Conservation (phyloP, 2,888 invertebrate genomes). For the Synergus itoensis region DNA sequence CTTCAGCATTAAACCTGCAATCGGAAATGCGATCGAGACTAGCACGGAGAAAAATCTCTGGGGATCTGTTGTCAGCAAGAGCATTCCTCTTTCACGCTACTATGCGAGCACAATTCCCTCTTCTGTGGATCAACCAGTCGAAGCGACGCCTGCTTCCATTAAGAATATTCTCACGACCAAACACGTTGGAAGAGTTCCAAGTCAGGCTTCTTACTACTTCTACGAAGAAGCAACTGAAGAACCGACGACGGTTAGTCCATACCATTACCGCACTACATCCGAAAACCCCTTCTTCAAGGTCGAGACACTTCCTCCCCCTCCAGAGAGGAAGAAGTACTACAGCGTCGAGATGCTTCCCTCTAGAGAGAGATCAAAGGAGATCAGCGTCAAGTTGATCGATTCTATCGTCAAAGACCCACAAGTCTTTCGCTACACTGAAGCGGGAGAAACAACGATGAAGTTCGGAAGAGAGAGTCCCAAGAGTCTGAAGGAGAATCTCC, state of each 20-base stretch:
- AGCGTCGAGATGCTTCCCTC: conserved; percentile 55
- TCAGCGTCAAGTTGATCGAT: conserved; percentile 66
- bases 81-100: conserved; percentile 82
- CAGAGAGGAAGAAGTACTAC: conserved; percentile 56
- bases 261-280: conserved; percentile 66
- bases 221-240: conserved; percentile 81
- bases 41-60: conserved; percentile 74
- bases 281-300: conserved; percentile 62
- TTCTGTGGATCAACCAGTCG: conserved; percentile 65
- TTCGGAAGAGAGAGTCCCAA: conserved; percentile 47
- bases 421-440: conserved; percentile 63
- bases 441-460: conserved; percentile 9
- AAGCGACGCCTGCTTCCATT: conserved; percentile 65
- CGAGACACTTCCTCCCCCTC: conserved; percentile 51
- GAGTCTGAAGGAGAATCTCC: conserved; percentile 40
- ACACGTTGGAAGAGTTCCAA: conserved; percentile 58
- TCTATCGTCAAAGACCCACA: conserved; percentile 65
- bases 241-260: conserved; percentile 48
- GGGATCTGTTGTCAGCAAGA: conserved; percentile 79
- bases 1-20: conserved; percentile 58
- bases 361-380: conserved; percentile 62
- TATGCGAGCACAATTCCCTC: conserved; percentile 80
- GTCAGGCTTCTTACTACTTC: conserved; percentile 83
- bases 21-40: conserved; percentile 71
- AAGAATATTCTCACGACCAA: conserved; percentile 63